These are phyloP conservation scores for Homalodisca vitripennis DNA, from an alignment of 1,140 invertebrate genomes.

Conservation along the genomic window DNA sequence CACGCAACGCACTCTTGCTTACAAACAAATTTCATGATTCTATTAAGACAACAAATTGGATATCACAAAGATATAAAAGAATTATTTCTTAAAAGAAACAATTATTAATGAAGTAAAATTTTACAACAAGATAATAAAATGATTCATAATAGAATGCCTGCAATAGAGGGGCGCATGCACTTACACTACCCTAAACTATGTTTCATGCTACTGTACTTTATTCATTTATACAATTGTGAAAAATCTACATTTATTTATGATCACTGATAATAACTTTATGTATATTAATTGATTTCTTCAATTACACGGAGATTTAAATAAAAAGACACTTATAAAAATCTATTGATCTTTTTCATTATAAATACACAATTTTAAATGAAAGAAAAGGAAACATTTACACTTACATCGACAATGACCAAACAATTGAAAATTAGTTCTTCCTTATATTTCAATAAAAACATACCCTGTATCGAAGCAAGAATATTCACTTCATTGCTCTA, in stretches of 20 bases:
- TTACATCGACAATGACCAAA: constrained; percentile 32
- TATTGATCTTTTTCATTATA: constrained; percentile 35
- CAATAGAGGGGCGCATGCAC: constrained; percentile 20
- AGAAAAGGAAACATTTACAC: constrained; percentile 34
- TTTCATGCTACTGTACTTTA: constrained; percentile 5
- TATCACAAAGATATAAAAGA: not conserved
- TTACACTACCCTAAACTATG: constrained; percentile 11
- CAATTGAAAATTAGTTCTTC: constrained; percentile 36
- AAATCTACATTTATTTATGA: constrained; percentile 38
- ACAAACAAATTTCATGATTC: too few species aligned
- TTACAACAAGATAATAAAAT: constrained; percentile 12
- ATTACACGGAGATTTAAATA: constrained; percentile 35
- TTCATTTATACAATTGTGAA: constrained; percentile 35
- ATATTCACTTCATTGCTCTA: constrained; percentile 36
- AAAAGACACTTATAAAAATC: constrained; percentile 33
- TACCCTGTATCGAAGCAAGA: constrained; percentile 40
- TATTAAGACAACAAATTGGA: constrained; percentile 2
- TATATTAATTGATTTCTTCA: constrained; percentile 29
- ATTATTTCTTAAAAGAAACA: not conserved
- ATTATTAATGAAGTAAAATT: constrained; percentile 7
- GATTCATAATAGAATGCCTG: not conserved
- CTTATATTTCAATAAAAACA: constrained; percentile 38
- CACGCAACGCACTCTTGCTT: too few species aligned
- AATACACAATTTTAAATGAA: constrained; percentile 34
- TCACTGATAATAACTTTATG: constrained; percentile 32